Conservation (phyloP, 2,888 invertebrate species). For the Plebejus anna region DNA sequence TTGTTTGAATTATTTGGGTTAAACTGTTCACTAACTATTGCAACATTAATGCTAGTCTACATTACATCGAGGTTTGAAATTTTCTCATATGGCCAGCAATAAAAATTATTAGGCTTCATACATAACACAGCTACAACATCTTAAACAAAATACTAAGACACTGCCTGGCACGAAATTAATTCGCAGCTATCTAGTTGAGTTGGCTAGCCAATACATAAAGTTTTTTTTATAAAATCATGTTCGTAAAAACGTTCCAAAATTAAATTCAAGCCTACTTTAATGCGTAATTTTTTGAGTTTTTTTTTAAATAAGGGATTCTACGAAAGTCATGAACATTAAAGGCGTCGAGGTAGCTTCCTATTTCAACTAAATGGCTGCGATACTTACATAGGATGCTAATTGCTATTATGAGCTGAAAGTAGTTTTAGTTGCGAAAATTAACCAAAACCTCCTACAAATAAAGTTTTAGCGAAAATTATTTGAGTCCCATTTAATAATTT, state of each 20-base stretch:
- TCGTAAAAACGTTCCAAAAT: too few species aligned
- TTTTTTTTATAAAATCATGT: neutral
- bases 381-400: neutral
- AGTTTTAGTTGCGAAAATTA: neutral
- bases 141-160: constrained; percentile 26
- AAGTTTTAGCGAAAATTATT: constrained; percentile 11
- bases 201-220: neutral
- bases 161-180: constrained; percentile 4
- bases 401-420: neutral
- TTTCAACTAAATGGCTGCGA: neutral
- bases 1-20: neutral
- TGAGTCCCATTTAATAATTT: constrained; percentile 22
- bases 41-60: constrained; percentile 39
- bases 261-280: too few species aligned
- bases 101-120: constrained; percentile 20
- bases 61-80: constrained; percentile 43
- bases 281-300: too few species aligned
- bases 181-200: neutral
- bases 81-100: constrained; percentile 19
- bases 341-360: neutral
- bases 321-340: too few species aligned
- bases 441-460: neutral
- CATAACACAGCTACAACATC: neutral
- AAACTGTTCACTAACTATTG: constrained; percentile 43
- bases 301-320: too few species aligned